Percentiles rank a stretch among this genome's conserved stretches.
These are phyloP conservation scores for Proctacanthus coquilletti DNA, from an alignment of 1,140 invertebrate species.

Conservation along the genomic window DNA sequence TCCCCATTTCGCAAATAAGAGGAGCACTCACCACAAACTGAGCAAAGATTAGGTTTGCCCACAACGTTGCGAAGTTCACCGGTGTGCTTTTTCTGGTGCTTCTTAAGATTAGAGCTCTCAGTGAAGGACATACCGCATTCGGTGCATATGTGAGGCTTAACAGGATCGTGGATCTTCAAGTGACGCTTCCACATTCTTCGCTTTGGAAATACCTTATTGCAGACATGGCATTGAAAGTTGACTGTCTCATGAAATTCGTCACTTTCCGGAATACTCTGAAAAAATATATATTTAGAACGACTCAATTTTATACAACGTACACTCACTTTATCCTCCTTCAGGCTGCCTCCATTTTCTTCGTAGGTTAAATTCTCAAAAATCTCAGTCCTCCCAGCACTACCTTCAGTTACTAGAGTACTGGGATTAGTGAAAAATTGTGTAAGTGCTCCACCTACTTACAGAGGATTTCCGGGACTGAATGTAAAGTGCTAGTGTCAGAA, in stretches of 20 bases:
- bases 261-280: slow-evolving; percentile 34
- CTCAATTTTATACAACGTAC: slow-evolving; percentile 4
- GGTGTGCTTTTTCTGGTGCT: slow-evolving; percentile 35
- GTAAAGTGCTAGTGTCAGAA: too few species aligned
- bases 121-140: slow-evolving; percentile 36
- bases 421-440: too few species aligned
- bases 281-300: slow-evolving; percentile 8
- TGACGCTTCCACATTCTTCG: slow-evolving; percentile 32
- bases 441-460: too few species aligned
- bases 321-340: slow-evolving; percentile 2
- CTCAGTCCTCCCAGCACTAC: too few species aligned
- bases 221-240: too few species aligned
- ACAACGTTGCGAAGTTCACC: slow-evolving; percentile 32
- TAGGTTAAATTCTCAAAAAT: too few species aligned
- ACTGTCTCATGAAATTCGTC: too few species aligned
- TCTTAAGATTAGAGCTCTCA: slow-evolving; percentile 33
- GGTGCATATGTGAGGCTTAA: slow-evolving; percentile 33
- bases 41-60: slow-evolving; percentile 32
- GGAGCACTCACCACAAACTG: slow-evolving; percentile 21
- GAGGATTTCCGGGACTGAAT: too few species aligned
- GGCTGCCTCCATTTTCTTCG: neutral
- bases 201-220: too few species aligned
- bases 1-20: too few species aligned
- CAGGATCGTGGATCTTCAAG: slow-evolving; percentile 29
- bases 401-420: too few species aligned